Evolutionary conservation across 2,797 vertebrate species (phyloP), one percentile per base, ranked within the genome.

Genomic region (Rhinichthys osculus): DNA sequence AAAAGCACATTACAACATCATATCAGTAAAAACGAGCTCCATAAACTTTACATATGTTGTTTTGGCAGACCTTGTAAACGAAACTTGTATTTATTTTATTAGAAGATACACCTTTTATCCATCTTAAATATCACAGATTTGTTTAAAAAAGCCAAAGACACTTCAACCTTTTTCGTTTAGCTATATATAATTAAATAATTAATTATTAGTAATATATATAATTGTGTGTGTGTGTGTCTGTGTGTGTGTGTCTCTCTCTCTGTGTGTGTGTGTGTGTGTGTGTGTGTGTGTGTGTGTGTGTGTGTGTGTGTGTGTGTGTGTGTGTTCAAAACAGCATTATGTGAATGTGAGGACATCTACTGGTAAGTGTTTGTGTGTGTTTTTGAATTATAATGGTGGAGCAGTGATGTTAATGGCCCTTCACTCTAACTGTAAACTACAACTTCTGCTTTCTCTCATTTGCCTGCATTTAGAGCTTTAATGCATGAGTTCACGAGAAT

Each of bases 291-390:
- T 44, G 44, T 44, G 44, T 44, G 44, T 47, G 44, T 47, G 44
- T 47, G 13, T 47, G 44, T 47, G 11, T 47, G 44, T 47, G 44
- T 47, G 44, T 14, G 11, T 47, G 44, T 47, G 3, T 14, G 13
- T 47, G 44, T 1, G 3, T 14, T 47, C 1, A 14, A 4, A 47
- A 3, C 13, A 47, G 57, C 57, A 59, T n/a, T 11, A n/a, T 59
- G 57, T 59, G 57, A 59, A 59, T 10, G 57, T 10, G 27, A 50
- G 10, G 82, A 38, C 82, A 66, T 76, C 71, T 83, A 71, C 71
- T 76, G 82, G 81, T 74, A 5, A 35, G 40, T 50, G 5, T 33
- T 38, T 42, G 42, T 21, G 33, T 21, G 33, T 16, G 27, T 3
- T 13, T 3, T 2, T 5, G 8, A 5, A 19, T 11, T 11, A 74